phyloP scores from a whole-genome alignment of 2,888 invertebrate genomes.

The Cephonodes hylas region DNA sequence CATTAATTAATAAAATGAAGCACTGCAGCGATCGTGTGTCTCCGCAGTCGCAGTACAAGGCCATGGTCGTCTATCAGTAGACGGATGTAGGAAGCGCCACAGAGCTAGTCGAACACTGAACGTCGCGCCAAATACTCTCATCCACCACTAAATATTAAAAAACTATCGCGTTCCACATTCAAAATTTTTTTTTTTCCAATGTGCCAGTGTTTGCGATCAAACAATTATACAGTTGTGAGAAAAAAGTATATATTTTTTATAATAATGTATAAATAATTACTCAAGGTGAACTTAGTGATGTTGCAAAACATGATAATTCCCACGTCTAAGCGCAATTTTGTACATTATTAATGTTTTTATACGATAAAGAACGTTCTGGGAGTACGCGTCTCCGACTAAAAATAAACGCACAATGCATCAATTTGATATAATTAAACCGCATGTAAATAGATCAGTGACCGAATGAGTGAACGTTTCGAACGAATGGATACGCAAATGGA shows the following conservation, averaged over 20 bases:
- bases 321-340: neutral
- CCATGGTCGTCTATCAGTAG: conserved; percentile 44
- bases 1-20: conserved; percentile 47
- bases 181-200: neutral
- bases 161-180: neutral
- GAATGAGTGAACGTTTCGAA: conserved; percentile 26
- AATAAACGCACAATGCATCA: conserved; percentile 42
- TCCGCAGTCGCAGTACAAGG: conserved; percentile 43
- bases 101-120: conserved; percentile 46
- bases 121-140: conserved; percentile 33
- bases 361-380: conserved; percentile 14
- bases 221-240: neutral
- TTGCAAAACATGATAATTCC: neutral
- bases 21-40: conserved; percentile 36
- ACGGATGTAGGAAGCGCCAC: conserved; percentile 55
- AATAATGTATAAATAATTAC: neutral
- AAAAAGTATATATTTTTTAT: neutral
- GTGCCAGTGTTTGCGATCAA: neutral
- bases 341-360: neutral
- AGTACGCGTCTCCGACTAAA: conserved; percentile 27
- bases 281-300: conserved; percentile 3
- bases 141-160: conserved; percentile 23
- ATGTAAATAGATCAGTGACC: conserved; percentile 50
- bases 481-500: conserved; percentile 24
- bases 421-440: conserved; percentile 50